Evolutionary conservation across 2,888 invertebrate species (phyloP).

Genomic region (Geotrupes spiniger): DNA sequence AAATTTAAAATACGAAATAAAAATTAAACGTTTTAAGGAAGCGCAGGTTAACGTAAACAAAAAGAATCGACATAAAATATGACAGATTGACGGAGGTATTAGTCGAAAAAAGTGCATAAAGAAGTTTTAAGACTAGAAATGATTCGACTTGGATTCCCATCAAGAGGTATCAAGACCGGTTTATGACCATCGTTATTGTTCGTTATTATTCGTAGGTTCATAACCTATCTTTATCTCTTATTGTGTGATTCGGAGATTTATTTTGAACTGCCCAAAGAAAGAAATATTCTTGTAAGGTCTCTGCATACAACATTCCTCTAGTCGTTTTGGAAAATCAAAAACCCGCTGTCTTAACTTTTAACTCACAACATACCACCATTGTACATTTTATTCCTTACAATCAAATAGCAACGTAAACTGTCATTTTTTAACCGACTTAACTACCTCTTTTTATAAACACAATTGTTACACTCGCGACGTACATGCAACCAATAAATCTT

Average conservation of each 20-base stretch:
- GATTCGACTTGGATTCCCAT: constrained; percentile 32
- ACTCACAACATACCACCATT: constrained; percentile 20
- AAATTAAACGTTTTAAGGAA: not conserved
- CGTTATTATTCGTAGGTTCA: constrained; percentile 31
- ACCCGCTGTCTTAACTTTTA: constrained; percentile 18
- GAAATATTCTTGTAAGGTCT: constrained; percentile 31
- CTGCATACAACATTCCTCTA: constrained; percentile 30
- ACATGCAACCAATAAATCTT: too few species aligned
- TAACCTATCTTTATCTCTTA: constrained; percentile 34
- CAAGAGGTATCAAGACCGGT: constrained; percentile 27
- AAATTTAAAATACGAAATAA: constrained; percentile 1
- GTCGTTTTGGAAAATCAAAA: constrained; percentile 24
- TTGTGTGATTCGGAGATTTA: constrained; percentile 32
- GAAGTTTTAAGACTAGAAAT: constrained; percentile 28
- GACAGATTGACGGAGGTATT: constrained; percentile 31
- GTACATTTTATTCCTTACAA: constrained; percentile 7
- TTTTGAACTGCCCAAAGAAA: constrained; percentile 31
- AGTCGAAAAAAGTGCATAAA: constrained; percentile 23
- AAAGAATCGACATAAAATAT: constrained; percentile 30
- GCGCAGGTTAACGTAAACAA: constrained; percentile 15
- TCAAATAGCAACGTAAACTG: constrained; percentile 2
- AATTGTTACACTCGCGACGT: too few species aligned
- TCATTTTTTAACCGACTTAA: not conserved
- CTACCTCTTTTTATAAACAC: too few species aligned
- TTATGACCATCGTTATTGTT: constrained; percentile 31